A percentile compares a stretch with the other conserved stretches of the same genome.
Evolutionary conservation across 1,140 invertebrate genomes (phyloP).

Genomic region (Phortica variegata): DNA sequence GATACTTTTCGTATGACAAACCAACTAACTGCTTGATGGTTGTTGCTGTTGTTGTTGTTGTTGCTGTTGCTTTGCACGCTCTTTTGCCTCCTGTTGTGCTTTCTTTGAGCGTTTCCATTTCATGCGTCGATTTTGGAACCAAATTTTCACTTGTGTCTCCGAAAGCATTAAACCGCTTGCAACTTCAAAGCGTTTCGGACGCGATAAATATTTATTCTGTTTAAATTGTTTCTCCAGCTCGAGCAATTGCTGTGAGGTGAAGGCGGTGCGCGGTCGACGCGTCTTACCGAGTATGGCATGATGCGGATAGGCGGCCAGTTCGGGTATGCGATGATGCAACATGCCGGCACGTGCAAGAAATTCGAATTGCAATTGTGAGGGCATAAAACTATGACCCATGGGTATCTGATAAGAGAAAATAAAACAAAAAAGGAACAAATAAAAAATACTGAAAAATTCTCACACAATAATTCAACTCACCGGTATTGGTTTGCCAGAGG

Average conservation of each 20-base stretch:
- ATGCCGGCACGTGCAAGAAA: slow-evolving; percentile 82
- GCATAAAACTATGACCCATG: slow-evolving; percentile 57
- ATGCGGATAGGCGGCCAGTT: slow-evolving; percentile 61
- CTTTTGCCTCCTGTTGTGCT: slow-evolving; percentile 74
- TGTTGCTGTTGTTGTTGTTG: slow-evolving; percentile 36
- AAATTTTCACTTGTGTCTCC: slow-evolving; percentile 98
- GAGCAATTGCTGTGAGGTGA: slow-evolving; percentile 95
- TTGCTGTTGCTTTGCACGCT: slow-evolving; percentile 48
- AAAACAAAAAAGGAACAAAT: not conserved
- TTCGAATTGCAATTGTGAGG: slow-evolving; percentile 81
- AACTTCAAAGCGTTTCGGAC: slow-evolving; percentile 98
- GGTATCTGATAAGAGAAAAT: slow-evolving; percentile 29
- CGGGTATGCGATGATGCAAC: slow-evolving; percentile 79
- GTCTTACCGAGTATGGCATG: slow-evolving; percentile 92
- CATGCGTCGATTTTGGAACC: slow-evolving; percentile 95
- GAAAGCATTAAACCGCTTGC: slow-evolving; percentile 96
- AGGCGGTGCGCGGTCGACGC: slow-evolving; percentile 91
- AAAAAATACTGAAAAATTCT: not conserved
- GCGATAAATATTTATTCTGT: slow-evolving; percentile 97
- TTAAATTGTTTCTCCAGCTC: slow-evolving; percentile 98
- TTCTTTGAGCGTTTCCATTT: slow-evolving; percentile 96
- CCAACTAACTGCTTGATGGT: slow-evolving; percentile 31
- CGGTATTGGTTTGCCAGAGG: slow-evolving; percentile 53
- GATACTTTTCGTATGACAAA: slow-evolving; percentile 1
- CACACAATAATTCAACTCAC: slow-evolving; percentile 22